Base-by-base conservation (phyloP, 2,888 invertebrate genomes). In the Eubasilissa splendida region DNA sequence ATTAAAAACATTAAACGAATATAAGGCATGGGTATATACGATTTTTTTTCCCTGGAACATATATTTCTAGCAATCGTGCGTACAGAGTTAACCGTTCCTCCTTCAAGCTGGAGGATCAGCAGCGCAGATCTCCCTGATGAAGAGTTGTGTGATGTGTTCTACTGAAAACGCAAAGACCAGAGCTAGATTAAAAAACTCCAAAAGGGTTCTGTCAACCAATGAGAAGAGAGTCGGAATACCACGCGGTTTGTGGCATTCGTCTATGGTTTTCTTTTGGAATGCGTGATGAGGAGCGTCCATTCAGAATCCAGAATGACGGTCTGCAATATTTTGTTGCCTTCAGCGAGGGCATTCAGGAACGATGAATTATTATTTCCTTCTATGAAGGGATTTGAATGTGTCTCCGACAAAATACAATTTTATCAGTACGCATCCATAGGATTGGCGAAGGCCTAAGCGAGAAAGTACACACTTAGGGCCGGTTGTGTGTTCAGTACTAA, bases 141-240 rank as follows among this genome's bases (percentile, higher is more conserved):
- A 70, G 70, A 70, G 70, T 53, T 22, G 70, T 54, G 54, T 22
- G 54, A 58, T 53, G 70, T 54, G 53, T 70, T 70, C 70, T 53
- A n/a, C 70, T 11, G 12, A 53, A 54, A 54, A n/a, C 52, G 54
- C 54, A 70, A 53, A 70, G 70, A 8, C 58, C n/a, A 58, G 58
- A n/a, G 58, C 58, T n/a, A 70, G 70, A 70, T 70, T 70, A 70
- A 70, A 70, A 70, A 53, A 70, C 52, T 70, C 70, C 53, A 58
- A n/a, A n/a, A 58, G 58, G 58, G 58, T 11, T 11, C 70, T 11
- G 70, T 42, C 42, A 42, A 42, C 50, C 50, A 66, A 63, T 63
- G 66, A 8, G 54, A 5, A 53, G 70, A 70, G 10, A 22, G 14
- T 7, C 22, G 53, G 54, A n/a, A 31, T 14, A 70, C 70, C 22